phyloP scores from a whole-genome alignment of 35 echinoderm and acorn worm genomes.

The Eucidaris tribuloides region DNA sequence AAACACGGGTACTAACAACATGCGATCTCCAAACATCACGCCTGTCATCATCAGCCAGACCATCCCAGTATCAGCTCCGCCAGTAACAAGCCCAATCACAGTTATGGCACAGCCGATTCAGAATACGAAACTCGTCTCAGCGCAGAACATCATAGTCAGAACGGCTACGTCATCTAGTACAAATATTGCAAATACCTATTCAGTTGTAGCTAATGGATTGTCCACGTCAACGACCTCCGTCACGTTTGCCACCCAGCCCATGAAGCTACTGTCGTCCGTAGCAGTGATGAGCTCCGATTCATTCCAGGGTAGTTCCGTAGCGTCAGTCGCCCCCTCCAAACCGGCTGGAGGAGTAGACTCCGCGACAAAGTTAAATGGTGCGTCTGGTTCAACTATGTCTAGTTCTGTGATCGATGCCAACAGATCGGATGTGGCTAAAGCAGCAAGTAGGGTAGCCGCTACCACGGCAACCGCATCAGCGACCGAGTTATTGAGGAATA shows the following conservation, averaged over 20 bases:
- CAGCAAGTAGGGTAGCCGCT: neutral
- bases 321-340: too few relatives aligned
- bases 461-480: neutral
- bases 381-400: neutral
- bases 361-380: too few relatives aligned
- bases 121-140: conserved; percentile 37
- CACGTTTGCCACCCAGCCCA: conserved; percentile 36
- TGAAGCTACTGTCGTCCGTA: conserved; percentile 12
- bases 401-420: neutral
- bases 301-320: conserved; percentile 7
- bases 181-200: conserved; percentile 25
- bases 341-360: too few relatives aligned
- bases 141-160: neutral
- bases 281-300: neutral
- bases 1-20: conserved; percentile 26
- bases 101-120: conserved; percentile 17
- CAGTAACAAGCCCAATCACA: neutral
- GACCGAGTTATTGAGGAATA: neutral
- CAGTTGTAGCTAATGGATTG: neutral
- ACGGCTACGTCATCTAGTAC: conserved; percentile 19
- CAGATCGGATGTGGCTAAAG: neutral
- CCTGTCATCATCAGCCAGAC: neutral
- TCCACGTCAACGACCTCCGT: conserved; percentile 11
- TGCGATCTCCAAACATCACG: neutral
- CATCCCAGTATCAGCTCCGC: neutral